phyloP scores from a whole-genome alignment of 2,888 invertebrate species.

The Encarsia formosa region DNA sequence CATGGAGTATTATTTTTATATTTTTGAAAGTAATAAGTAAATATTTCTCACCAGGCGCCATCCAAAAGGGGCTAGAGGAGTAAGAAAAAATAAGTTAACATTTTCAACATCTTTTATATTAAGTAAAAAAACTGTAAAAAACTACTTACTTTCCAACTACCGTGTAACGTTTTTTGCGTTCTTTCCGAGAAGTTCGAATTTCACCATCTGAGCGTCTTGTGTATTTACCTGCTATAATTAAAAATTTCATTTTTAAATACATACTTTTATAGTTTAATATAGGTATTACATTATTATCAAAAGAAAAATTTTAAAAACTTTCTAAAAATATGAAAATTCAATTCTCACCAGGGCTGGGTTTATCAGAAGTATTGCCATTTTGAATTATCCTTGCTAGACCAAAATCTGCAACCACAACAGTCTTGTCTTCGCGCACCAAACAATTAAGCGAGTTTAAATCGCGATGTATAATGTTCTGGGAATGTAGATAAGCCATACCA shows the following conservation, averaged over 20 bases:
- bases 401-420: slow-evolving; percentile 94
- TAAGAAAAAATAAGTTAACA: no score
- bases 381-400: slow-evolving; percentile 82
- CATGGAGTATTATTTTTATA: no score
- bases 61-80: no score
- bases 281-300: neutral
- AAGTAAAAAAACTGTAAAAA: no score
- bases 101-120: no score
- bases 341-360: slow-evolving; percentile 30
- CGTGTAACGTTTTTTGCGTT: slow-evolving; percentile 84
- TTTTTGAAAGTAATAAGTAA: no score
- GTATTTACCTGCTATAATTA: slow-evolving; percentile 36
- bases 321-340: neutral
- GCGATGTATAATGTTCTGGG: slow-evolving; percentile 90
- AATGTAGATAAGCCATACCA: slow-evolving; percentile 92
- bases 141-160: slow-evolving; percentile 97
- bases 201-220: slow-evolving; percentile 49
- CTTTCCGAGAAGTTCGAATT: slow-evolving; percentile 58
- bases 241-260: no score
- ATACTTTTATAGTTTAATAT: neutral
- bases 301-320: neutral
- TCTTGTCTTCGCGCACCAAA: slow-evolving; percentile 83
- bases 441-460: slow-evolving; percentile 96
- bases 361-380: slow-evolving; percentile 48
- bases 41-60: no score